A percentile compares a stretch with the other conserved stretches of the same genome.
Conservation (phyloP, 2,888 invertebrate species). For the Geotrupes spiniger region DNA sequence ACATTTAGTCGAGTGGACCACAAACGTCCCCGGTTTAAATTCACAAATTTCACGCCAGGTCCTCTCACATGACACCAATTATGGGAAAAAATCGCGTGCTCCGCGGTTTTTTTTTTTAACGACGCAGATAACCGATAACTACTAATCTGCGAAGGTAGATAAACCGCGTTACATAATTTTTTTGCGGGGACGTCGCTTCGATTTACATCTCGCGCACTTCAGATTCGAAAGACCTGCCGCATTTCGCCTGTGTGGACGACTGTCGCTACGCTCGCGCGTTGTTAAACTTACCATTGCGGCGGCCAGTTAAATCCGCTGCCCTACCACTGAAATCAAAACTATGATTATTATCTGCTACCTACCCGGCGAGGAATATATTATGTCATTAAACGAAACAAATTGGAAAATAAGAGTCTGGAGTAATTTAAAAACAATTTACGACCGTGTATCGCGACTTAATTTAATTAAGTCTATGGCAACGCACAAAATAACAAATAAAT, state of each 20-base stretch:
- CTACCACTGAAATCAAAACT: slow-evolving; percentile 2
- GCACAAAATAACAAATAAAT: too few species aligned
- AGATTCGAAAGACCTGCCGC: neutral
- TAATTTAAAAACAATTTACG: too few species aligned
- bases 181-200: neutral
- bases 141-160: neutral
- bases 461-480: too few species aligned
- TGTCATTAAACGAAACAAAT: slow-evolving; percentile 20
- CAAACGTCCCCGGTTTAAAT: slow-evolving; percentile 8
- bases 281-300: too few species aligned
- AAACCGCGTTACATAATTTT: neutral
- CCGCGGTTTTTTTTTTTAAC: too few species aligned
- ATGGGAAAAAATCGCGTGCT: too few species aligned
- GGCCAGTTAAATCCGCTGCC: neutral
- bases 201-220: neutral
- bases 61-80: too few species aligned
- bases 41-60: slow-evolving; percentile 1
- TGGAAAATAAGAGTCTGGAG: slow-evolving; percentile 18
- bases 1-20: slow-evolving; percentile 14
- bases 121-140: too few species aligned
- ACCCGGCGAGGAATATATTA: slow-evolving; percentile 19
- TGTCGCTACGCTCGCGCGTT: neutral
- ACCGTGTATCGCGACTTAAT: too few species aligned
- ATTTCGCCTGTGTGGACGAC: neutral
- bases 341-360: neutral